Evolutionary conservation across 2,888 invertebrate species (phyloP), one percentile per base, ranked within the genome.

Genomic region (Drosophila birchii): DNA sequence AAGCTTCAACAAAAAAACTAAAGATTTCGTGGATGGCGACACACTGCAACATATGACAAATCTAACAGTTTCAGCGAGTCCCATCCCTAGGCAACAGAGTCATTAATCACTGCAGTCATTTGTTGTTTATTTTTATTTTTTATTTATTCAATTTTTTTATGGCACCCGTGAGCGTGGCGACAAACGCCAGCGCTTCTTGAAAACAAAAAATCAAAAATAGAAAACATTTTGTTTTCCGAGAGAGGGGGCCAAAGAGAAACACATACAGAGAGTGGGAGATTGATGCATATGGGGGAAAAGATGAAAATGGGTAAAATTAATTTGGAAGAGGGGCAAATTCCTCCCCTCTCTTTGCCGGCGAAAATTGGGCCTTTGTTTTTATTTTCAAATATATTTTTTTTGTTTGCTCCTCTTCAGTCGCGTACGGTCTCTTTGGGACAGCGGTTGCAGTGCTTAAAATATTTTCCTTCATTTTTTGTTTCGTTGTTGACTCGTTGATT

Each of bases 101-200:
- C 89, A 86, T 86, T 78, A 88, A 89, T 86, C 89, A 86, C 72
- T 78, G 66, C 53, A 49, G 49, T 45, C 62, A 58, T 75, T 76
- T 71, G 43, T 78, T 89, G 66, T 75, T 84, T 86, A 76, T 88
- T 84, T 78, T 79, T 66, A 54, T 70, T 58, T 72, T 75, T 78
- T 66, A 54, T 70, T 64, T 74, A 45, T 64, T 70, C 66, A 45
- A 53, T 61, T 73, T 72, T 73, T 67, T 76, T 73, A 64, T 70
- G 67, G 68, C 64, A 75, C 41, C 66, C 72, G 39, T 44, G 70
- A 63, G 71, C 71, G 44, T 39, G 53, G 64, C 64, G 75, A 78
- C 81, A 86, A 68, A 70, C 47, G 67, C 47, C 70, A 70, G 18
- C 68, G 86, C 60, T 74, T 47, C 49, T 29, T 54, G 60, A 74